Evolutionary conservation across 1,140 invertebrate species (phyloP).

Genomic region (Papilio dardanus): DNA sequence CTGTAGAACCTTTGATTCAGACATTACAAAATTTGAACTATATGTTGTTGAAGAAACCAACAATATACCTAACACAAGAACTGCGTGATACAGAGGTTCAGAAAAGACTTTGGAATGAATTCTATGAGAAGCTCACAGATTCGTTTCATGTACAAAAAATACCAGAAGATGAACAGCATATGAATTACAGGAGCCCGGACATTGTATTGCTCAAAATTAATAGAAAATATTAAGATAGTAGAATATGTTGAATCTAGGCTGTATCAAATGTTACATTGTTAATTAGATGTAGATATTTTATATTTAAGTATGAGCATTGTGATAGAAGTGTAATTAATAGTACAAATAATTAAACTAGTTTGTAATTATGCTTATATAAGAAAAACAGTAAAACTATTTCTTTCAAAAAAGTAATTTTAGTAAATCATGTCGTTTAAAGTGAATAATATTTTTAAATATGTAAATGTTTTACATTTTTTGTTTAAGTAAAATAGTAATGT

Average conservation of each 20-base stretch:
- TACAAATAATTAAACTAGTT: neutral
- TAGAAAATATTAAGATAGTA: conserved; percentile 67
- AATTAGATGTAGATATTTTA: neutral
- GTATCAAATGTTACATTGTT: neutral
- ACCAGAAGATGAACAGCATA: conserved; percentile 82
- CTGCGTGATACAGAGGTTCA: conserved; percentile 83
- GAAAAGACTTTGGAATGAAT: conserved; percentile 81
- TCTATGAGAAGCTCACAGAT: conserved; percentile 77
- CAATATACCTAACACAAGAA: conserved; percentile 83
- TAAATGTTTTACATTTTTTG: neutral
- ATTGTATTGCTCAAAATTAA: conserved; percentile 82
- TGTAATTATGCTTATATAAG: neutral
- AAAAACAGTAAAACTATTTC: neutral
- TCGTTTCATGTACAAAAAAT: conserved; percentile 79
- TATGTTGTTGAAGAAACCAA: conserved; percentile 74
- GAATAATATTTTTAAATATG: neutral
- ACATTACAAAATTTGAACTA: conserved; percentile 79
- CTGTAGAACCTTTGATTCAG: conserved; percentile 81
- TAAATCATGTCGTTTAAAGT: neutral
- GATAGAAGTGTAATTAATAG: conserved; percentile 9
- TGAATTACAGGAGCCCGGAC: conserved; percentile 82
- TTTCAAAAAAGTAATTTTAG: neutral
- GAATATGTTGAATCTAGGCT: conserved; percentile 12
- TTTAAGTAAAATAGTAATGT: neutral
- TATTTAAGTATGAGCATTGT: neutral